Base-by-base conservation (phyloP, 2,888 invertebrate genomes). In the Trypoxylon attenuatum region DNA sequence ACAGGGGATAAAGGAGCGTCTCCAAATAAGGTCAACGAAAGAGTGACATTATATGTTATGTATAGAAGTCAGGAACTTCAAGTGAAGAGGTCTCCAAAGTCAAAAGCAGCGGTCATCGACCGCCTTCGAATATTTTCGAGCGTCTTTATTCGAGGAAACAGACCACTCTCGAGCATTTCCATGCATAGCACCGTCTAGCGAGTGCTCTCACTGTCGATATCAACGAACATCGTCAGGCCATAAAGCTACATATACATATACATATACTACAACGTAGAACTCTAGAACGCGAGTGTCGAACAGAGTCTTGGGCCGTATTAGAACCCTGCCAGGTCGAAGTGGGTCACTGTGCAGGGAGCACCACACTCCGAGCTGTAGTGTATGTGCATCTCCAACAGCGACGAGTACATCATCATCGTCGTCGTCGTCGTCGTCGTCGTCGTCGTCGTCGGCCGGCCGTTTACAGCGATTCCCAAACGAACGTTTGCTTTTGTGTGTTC, bases 391-490 rank as follows among this genome's bases (percentile, higher is more conserved):
- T 65, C 56, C 58, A 41, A 63, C n/a, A n/a, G n/a, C n/a, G n/a
- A n/a, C n/a, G 33, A 6, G 33, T 25, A 25, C 8, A 25, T 25
- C 25, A 8, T 25, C 25, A 8, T 8, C 5, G 5, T 33, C 33
- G 8, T 13, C n/a, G n/a, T n/a, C n/a, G n/a, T n/a, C n/a, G n/a
- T n/a, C n/a, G n/a, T n/a, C n/a, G n/a, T n/a, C n/a, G n/a, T n/a
- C n/a, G n/a, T n/a, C n/a, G n/a, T n/a, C n/a, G n/a, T n/a, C n/a
- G n/a, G n/a, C 58, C 71, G 68, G 56, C 62, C 61, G 71, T 71
- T 71, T 71, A 71, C 67, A 62, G 58, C 57, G 64, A 68, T 71
- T 75, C 52, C 72, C 71, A 69, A 75, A 65, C 67, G 57, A 42
- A n/a, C n/a, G n/a, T n/a, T n/a, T n/a, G n/a, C n/a, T n/a, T n/a